phyloP scores from a whole-genome alignment of 2,888 invertebrate genomes.

The Hoplodrina blanda region DNA sequence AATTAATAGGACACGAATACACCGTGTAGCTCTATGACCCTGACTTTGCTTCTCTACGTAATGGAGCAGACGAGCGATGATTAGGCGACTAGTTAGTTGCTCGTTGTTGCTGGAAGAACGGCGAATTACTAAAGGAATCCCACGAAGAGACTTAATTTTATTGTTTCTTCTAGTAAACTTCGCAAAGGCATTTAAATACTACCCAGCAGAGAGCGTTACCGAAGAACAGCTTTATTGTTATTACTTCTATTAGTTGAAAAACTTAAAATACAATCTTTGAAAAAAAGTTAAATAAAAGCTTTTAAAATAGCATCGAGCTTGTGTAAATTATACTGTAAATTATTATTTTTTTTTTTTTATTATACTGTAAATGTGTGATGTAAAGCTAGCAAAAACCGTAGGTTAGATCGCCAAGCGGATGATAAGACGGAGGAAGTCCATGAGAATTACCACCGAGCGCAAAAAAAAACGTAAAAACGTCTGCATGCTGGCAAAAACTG shows the following conservation, averaged over 20 bases:
- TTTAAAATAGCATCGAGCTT: neutral
- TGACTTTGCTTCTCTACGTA: constrained; percentile 69
- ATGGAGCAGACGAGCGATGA: constrained; percentile 41
- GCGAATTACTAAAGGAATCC: neutral
- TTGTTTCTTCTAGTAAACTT: neutral
- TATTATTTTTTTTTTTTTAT: too few species aligned
- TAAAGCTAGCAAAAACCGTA: neutral
- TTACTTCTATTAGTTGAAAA: neutral
- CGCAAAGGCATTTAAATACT: too few species aligned
- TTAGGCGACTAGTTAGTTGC: constrained; percentile 20
- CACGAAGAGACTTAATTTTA: neutral
- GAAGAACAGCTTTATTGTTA: too few species aligned
- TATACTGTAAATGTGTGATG: too few species aligned
- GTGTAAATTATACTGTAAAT: neutral
- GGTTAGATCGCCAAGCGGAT: constrained; percentile 31
- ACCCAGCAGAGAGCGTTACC: too few species aligned
- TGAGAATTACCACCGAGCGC: too few species aligned
- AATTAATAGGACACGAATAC: constrained; percentile 57
- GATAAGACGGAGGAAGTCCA: constrained; percentile 26
- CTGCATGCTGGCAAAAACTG: too few species aligned
- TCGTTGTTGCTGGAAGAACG: neutral
- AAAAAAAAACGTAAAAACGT: too few species aligned
- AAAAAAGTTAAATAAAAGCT: neutral
- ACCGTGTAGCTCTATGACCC: constrained; percentile 68
- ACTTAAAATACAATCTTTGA: too few species aligned